These are phyloP conservation scores for Myotis myotis DNA, from an alignment of 2,797 vertebrate species.

Conservation along the genomic window DNA sequence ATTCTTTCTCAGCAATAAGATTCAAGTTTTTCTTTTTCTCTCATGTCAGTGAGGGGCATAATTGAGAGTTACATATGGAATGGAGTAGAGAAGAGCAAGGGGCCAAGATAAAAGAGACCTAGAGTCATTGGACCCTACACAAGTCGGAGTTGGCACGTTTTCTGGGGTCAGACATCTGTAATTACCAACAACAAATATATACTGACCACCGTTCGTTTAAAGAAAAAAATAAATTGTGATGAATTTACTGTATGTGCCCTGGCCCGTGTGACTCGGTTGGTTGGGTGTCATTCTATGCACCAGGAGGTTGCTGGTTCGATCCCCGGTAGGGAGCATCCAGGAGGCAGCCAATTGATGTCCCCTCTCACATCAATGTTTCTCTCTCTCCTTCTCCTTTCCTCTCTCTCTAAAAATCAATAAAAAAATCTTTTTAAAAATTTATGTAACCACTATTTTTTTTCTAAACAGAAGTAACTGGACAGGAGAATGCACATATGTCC, in stretches of 20 bases:
- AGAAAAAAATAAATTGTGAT: conserved; percentile 21
- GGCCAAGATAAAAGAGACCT: neutral
- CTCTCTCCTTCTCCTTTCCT: neutral
- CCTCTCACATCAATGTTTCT: neutral
- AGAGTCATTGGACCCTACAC: neutral
- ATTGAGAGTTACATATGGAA: neutral
- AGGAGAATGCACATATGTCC: neutral
- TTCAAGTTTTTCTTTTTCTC: neutral
- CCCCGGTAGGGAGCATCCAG: neutral
- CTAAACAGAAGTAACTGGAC: conserved; percentile 16
- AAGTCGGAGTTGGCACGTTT: neutral
- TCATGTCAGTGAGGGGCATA: neutral
- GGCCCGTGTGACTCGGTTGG: neutral
- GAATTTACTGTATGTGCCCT: neutral
- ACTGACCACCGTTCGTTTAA: neutral
- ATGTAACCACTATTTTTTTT: neutral
- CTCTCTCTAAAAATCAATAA: neutral
- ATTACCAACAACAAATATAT: neutral
- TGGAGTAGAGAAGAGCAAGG: neutral
- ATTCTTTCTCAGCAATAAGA: neutral
- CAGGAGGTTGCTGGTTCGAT: neutral
- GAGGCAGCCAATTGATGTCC: neutral
- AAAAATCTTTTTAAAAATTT: neutral
- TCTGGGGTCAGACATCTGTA: neutral
- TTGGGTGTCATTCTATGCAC: neutral